Base-by-base conservation (phyloP, 2,888 invertebrate genomes). In the Meteorus colon region DNA sequence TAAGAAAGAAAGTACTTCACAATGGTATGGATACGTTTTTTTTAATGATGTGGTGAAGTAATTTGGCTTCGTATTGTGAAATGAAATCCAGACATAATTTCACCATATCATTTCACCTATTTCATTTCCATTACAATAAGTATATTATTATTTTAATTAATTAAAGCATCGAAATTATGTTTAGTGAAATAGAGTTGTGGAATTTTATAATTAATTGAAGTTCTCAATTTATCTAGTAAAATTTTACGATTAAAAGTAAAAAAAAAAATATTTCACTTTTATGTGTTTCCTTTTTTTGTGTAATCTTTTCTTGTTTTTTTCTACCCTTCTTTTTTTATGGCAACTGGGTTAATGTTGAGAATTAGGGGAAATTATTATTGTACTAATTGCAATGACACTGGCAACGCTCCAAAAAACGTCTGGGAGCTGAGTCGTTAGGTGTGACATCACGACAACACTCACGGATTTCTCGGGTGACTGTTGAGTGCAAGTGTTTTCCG, bases 361-460 rank as follows among this genome's bases (percentile, higher is more conserved):
- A 84, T 85, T 86, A 84, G 83, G 81, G 84, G 85, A 84, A 87
- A 88, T 88, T 88, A 86, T 86, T 86, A 85, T 86, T 83, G 82
- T 79, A 77, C 86, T 87, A 87, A 88, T 87, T 88, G 84, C 84
- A 78, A 78, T 82, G 75, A 82, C 82, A 84, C 82, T 87, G 85
- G 79, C 80, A 80, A 71, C 76, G 76, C 77, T 79, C 73, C 80
- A 81, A 75, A 77, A 78, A 55, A 76, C 78, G 71, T 77, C 60
- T 73, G 73, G 77, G 68, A 78, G 78, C 77, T 67, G 74, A 75
- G 62, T 73, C 34, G 65, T 77, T 77, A 68, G 48, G 68, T 72
- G 37, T 73, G 62, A 70, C 70, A 65, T 16, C 73, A 51, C 66
- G 19, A 48, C 67, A 45, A 71, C 37, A 55, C 73, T 71, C 59